These are phyloP conservation scores for Andrena bicolor DNA, from an alignment of 2,888 invertebrate genomes.

Conservation along the genomic window DNA sequence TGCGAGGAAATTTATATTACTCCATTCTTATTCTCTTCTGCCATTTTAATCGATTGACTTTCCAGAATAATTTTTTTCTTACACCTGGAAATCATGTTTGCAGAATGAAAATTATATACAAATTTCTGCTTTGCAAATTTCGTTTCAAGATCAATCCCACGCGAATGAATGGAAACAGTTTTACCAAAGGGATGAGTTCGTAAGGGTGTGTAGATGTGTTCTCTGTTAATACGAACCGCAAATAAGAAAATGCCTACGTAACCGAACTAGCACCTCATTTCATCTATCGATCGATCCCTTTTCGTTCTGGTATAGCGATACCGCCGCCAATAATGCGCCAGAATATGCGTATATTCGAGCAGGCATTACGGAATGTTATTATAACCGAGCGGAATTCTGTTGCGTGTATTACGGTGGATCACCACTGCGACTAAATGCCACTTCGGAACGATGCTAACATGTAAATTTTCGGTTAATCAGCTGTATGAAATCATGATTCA, in stretches of 20 bases:
- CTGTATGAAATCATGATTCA: constrained; percentile 49
- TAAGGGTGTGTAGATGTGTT: no score
- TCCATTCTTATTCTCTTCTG: no score
- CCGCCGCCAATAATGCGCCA: constrained; percentile 55
- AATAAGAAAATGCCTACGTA: constrained; percentile 52
- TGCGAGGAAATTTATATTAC: no score
- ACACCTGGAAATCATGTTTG: no score
- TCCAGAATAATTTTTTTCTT: no score
- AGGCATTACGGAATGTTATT: constrained; percentile 64
- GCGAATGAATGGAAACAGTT: not conserved
- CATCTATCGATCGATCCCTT: constrained; percentile 54
- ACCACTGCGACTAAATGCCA: constrained; percentile 40
- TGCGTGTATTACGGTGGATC: constrained; percentile 57
- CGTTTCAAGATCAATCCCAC: not conserved
- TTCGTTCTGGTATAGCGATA: constrained; percentile 44
- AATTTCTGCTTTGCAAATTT: no score
- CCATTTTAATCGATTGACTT: no score
- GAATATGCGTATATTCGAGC: constrained; percentile 56
- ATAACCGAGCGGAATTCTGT: constrained; percentile 65
- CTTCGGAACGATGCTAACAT: constrained; percentile 56
- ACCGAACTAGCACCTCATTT: constrained; percentile 42
- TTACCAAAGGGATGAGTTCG: no score
- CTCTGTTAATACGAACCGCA: constrained; percentile 29
- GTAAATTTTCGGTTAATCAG: constrained; percentile 65
- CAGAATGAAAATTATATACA: no score